Base-by-base conservation (phyloP, 2,113 vertebrate genomes). In the Fregata magnificens region DNA sequence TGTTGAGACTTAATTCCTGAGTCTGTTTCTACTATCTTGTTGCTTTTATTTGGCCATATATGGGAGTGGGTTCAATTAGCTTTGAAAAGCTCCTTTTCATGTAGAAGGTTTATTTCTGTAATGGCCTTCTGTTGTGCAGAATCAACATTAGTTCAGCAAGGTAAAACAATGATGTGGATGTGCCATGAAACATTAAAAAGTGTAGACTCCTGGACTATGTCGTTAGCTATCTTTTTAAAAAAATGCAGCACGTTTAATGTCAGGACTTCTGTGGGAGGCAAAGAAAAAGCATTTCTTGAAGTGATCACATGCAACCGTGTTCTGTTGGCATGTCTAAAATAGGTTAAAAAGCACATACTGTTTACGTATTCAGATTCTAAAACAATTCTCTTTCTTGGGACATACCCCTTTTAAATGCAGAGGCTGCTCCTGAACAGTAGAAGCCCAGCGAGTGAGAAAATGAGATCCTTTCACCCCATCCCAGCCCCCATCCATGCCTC, bases 391-490 rank as follows among this genome's bases (percentile, higher is more conserved):
- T 53, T 73, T 44, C 45, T 67, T 82, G 24, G 6, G 65, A 66
- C 25, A 4, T 36, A 21, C 1, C 3, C 9, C 17, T 80, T 63
- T 42, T 55, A 86, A 84, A 86, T 29, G 20, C 11, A 65, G 36
- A 89, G 49, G 7, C 28, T 69, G 29, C 34, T 65, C 12, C 59
- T 45, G 31, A 62, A 2, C 7, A 19, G 56, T 26, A 47, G 62
- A 82, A 91, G 31, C 40, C 4, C 42, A 34, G 31, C 15, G 19
- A 86, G 34, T 13, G 61, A 58, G 40, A n/a, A 86, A 78, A 21
- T 2, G 3, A 14, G 65, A 17, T 5, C 0, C 0, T 44, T 86
- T 5, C 11, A 8, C 6, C 5, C 15, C 11, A 17, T 18, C 6
- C 3, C 47, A 36, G 36, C 10, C 26, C 7, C 6, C 1, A 3